Base-by-base conservation (phyloP, 2,888 invertebrate genomes). In the Mellilla xanthometata region DNA sequence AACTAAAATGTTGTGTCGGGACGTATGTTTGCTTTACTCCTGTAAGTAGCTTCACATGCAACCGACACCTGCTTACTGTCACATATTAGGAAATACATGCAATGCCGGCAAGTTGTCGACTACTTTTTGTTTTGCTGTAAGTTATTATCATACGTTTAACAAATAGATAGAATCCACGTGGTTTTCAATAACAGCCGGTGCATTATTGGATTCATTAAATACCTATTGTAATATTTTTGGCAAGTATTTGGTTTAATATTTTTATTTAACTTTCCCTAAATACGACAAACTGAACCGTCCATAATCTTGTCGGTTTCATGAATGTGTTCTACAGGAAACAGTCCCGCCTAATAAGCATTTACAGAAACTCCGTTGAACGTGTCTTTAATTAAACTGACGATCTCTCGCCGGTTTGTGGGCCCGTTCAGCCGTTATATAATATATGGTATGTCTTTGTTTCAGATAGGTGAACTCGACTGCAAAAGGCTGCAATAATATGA, bases 1-100 rank as follows among this genome's bases (percentile, higher is more conserved):
- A 87, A 84, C 81, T 79, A 78, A 72, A 72, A 72, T 72, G 70
- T 77, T 72, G 68, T 77, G 72, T 69, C 64, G 58, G 52, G 49
- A 54, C 41, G 32, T 40, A 32, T 49, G 50, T 60, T 52, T 56
- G 38, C 41, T 45, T 52, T 54, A 55, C 52, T 62, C 50, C 60
- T 52, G 41, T 40, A 42, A 33, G 48, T 36, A 28, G 36, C 39
- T 49, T 36, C 49, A 54, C 36, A 32, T 39, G 13, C 41, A 57
- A 52, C 39, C 26, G 36, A 12, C 49, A 59, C 54, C 55, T 52
- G 52, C 36, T n/a, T 34, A 6, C 34, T 15, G 13, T 13, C 9
- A 9, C 10, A 6, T 22, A 15, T 34, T 31, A 5, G 5, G 28
- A 19, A n/a, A n/a, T n/a, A n/a, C n/a, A n/a, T n/a, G n/a, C n/a